Evolutionary conservation across 2,113 vertebrate species (phyloP).

Genomic region (Saguinus imperator): DNA sequence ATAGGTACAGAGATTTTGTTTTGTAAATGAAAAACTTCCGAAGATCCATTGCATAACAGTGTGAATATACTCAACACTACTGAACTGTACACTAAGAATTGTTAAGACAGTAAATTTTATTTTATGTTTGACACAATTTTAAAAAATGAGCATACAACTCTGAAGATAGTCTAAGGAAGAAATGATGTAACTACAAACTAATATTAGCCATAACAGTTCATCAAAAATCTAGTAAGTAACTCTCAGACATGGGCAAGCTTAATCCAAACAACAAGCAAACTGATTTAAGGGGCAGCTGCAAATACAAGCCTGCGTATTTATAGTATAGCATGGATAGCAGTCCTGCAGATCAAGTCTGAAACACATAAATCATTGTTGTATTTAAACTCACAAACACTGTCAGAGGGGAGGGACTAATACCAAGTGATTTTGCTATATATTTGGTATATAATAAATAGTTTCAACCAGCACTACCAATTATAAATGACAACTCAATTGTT

Average conservation of each 20-base stretch:
- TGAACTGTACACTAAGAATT: not conserved
- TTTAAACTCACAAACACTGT: not conserved
- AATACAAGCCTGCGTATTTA: not conserved
- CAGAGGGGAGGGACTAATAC: not conserved
- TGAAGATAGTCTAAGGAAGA: not conserved
- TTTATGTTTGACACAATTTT: not conserved
- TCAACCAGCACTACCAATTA: not conserved
- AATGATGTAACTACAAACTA: not conserved
- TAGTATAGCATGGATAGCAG: accelerated
- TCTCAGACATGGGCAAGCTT: not conserved
- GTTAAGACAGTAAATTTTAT: not conserved
- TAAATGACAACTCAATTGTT: not conserved
- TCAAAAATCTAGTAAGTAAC: not conserved
- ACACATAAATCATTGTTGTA: not conserved
- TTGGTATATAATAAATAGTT: not conserved
- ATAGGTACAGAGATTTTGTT: not conserved
- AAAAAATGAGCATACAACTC: not conserved
- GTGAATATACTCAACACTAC: not conserved
- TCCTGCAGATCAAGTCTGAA: not conserved
- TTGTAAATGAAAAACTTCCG: not conserved
- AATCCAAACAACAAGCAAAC: not conserved
- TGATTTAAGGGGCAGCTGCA: not conserved
- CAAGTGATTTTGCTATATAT: not conserved
- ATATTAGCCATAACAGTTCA: not conserved
- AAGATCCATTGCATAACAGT: not conserved